These are phyloP conservation scores for Stylophora pistillata DNA, from an alignment of 64 coral and sea anemone species.

Conservation along the genomic window DNA sequence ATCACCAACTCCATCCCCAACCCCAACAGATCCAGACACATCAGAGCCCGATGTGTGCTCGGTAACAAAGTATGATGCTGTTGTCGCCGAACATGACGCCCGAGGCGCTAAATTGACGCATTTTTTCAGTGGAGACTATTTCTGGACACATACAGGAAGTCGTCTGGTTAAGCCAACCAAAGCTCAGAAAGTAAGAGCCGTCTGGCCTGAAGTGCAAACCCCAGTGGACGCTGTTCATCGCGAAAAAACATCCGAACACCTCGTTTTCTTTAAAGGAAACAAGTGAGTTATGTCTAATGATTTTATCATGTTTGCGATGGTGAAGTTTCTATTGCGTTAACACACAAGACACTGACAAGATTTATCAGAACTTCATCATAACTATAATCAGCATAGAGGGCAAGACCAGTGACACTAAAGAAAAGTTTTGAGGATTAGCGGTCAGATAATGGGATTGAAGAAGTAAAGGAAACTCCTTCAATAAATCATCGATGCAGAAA, in stretches of 20 bases:
- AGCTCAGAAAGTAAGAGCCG: conserved; percentile 26
- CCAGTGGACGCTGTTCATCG: conserved; percentile 61
- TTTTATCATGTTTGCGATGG: too few relatives aligned
- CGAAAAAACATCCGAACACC: not conserved
- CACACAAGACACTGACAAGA: too few relatives aligned
- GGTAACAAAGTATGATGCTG: not conserved
- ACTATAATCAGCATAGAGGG: too few relatives aligned
- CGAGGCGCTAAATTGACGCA: conserved; percentile 32
- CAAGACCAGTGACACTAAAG: too few relatives aligned
- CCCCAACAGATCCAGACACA: not conserved
- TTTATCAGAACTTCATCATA: too few relatives aligned
- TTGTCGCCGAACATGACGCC: not conserved
- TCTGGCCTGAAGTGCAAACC: conserved; percentile 23
- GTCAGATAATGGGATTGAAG: too few relatives aligned
- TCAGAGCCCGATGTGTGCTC: not conserved
- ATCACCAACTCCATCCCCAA: not conserved
- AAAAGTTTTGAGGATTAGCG: too few relatives aligned
- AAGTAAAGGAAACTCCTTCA: too few relatives aligned
- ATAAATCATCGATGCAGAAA: too few relatives aligned
- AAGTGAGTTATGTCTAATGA: conserved; percentile 22
- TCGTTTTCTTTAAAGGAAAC: conserved; percentile 54
- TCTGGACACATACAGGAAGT: conserved; percentile 15
- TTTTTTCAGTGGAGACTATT: conserved; percentile 35
- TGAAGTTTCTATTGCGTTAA: too few relatives aligned
- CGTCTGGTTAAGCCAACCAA: not conserved